Base-by-base conservation (phyloP, 2,888 invertebrate species). In the Chrysomela aeneicollis region DNA sequence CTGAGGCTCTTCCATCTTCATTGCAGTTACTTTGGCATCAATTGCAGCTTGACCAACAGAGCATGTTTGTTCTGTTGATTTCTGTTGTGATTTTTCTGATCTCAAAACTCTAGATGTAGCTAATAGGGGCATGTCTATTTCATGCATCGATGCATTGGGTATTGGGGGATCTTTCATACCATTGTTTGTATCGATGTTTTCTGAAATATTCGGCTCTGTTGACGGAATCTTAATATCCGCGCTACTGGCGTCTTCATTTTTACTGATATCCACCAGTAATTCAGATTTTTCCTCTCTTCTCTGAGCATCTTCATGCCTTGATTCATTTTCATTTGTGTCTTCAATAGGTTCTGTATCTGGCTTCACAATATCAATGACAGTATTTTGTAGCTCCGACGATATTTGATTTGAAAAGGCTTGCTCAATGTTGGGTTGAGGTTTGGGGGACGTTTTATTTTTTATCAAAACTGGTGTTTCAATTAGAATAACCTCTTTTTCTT, bases 21-120 rank as follows among this genome's bases (percentile, higher is more conserved):
- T 10, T 35, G 12, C 2, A 54, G 35, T 15, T 9, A 35, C 37
- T 6, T 32, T 18, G 9, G n/a, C 15, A 1, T 55, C 42, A 19
- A 12, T 32, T 37, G 12, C 42, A 18, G 37, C 10, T 32, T 55
- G 26, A 19, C 17, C 42, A 32, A 18, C 35, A 8, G 37, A 22
- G 8, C 17, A 5, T 42, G 2, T n/a, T 55, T 55, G 42, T 55
- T 55, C 30, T 15, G 21, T 35, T 35, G 55, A 46, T 42, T 47
- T 57, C 15, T n/a, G 22, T n/a, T 42, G 42, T 42, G 42, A 42
- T 15, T 42, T 42, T 42, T 42, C 42, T 15, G 42, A 42, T 15
- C 42, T 42, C 42, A 42, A 42, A 2, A 42, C 42, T 42, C 42
- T 42, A 6, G 42, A 42, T 42, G 15, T 42, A 3, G 42, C 42